Percentiles rank a stretch among this genome's conserved stretches.
Evolutionary conservation across 2,113 vertebrate genomes (phyloP).

Genomic region (Engystomops pustulosus): DNA sequence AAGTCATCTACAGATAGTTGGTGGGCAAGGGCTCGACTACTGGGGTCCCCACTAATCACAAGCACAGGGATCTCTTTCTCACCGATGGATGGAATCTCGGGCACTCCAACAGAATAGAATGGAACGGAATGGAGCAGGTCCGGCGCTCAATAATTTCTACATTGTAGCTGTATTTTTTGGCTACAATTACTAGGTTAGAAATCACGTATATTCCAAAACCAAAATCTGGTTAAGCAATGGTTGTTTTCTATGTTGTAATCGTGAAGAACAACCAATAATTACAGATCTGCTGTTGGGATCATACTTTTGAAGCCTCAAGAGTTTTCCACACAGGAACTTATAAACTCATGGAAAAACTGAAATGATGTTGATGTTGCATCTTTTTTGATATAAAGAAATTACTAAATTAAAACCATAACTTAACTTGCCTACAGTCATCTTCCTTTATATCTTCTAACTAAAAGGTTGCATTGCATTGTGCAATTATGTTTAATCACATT

Average conservation of each 20-base stretch:
- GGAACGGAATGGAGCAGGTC: no score
- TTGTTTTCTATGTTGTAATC: constrained; percentile 20
- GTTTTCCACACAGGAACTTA: constrained; percentile 13
- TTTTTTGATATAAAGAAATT: no score
- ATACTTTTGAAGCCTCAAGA: constrained; percentile 33
- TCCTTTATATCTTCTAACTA: neutral
- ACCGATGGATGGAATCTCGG: no score
- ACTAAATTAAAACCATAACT: neutral
- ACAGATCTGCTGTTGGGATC: constrained; percentile 6
- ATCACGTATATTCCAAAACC: constrained; percentile 2
- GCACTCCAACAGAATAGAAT: no score
- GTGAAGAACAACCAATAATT: constrained; percentile 36
- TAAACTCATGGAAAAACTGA: constrained; percentile 26
- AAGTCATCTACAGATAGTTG: no score
- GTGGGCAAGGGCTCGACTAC: no score
- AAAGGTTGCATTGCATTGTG: neutral
- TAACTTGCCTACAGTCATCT: neutral
- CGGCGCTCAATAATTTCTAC: no score
- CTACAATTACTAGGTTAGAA: neutral
- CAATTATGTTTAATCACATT: neutral
- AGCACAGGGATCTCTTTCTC: no score
- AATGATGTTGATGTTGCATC: neutral
- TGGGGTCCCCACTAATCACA: no score
- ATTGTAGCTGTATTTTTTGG: no score
- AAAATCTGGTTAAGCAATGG: constrained; percentile 1